Percentiles rank a stretch among this genome's conserved stretches.
phyloP scores from a whole-genome alignment of 2,888 invertebrate genomes.

The Actias luna region DNA sequence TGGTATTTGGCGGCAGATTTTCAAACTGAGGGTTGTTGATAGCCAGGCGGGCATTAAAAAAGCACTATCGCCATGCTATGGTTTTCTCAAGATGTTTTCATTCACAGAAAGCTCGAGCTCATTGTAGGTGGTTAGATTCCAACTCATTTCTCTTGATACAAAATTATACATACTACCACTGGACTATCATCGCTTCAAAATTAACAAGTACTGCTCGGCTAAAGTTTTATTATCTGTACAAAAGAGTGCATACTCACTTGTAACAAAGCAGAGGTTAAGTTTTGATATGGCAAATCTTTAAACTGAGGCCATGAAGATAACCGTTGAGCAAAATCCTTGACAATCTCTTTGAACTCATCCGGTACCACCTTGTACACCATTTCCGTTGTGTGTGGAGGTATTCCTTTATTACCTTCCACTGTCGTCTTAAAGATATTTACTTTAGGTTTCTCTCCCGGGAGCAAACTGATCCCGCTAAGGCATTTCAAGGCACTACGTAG shows the following conservation, averaged over 20 bases:
- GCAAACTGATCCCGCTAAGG: slow-evolving; percentile 84
- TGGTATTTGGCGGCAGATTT: too few species aligned
- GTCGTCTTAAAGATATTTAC: slow-evolving; percentile 59
- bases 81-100: too few species aligned
- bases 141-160: too few species aligned
- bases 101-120: too few species aligned
- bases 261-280: slow-evolving; percentile 86
- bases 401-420: slow-evolving; percentile 23
- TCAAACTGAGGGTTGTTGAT: too few species aligned
- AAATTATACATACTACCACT: too few species aligned
- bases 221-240: too few species aligned
- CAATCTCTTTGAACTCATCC: slow-evolving; percentile 82
- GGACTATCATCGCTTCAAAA: too few species aligned
- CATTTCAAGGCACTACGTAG: slow-evolving; percentile 87
- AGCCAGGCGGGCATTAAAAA: too few species aligned
- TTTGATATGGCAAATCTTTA: slow-evolving; percentile 85
- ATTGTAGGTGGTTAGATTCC: too few species aligned
- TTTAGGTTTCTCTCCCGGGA: slow-evolving; percentile 72
- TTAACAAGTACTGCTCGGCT: too few species aligned
- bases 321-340: slow-evolving; percentile 84
- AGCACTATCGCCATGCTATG: too few species aligned
- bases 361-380: slow-evolving; percentile 77
- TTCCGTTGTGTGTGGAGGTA: slow-evolving; percentile 61
- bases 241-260: slow-evolving; percentile 65
- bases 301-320: slow-evolving; percentile 90